phyloP scores from a whole-genome alignment of 1,140 invertebrate genomes.

The Stegodyphus dumicola region DNA sequence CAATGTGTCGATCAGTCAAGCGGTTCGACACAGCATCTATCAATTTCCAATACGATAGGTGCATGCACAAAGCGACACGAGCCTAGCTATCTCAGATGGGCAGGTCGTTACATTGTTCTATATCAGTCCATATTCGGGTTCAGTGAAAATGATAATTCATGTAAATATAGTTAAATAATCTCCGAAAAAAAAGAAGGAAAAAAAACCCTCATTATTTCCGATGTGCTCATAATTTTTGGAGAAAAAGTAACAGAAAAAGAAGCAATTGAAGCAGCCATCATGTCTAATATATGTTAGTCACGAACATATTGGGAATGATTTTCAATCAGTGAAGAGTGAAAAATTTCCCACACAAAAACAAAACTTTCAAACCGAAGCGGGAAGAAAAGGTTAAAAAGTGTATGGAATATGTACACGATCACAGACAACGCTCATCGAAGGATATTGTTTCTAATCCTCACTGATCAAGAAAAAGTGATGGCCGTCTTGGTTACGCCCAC shows the following conservation, averaged over 20 bases:
- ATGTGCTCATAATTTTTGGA: neutral
- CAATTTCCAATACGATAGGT: no score
- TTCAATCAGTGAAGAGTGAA: constrained; percentile 16
- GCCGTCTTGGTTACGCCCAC: neutral
- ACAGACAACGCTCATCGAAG: constrained; percentile 10
- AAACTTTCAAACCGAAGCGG: neutral
- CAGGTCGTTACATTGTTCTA: neutral
- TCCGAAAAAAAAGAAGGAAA: neutral
- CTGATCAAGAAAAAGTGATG: constrained; percentile 4
- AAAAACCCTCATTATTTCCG: neutral
- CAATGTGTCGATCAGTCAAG: no score
- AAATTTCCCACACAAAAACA: neutral
- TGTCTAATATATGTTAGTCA: constrained; percentile 18
- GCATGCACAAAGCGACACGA: no score
- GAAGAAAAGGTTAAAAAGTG: neutral
- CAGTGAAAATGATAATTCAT: neutral
- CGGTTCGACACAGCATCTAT: no score
- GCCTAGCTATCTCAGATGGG: no score
- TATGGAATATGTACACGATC: constrained; percentile 8
- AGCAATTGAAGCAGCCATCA: neutral
- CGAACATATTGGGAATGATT: neutral
- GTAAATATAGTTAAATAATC: neutral
- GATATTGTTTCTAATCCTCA: constrained; percentile 22
- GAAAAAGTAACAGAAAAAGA: neutral
- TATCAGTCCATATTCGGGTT: neutral